Conservation (phyloP, 2,888 invertebrate genomes). For the Siphlonurus alternatus region DNA sequence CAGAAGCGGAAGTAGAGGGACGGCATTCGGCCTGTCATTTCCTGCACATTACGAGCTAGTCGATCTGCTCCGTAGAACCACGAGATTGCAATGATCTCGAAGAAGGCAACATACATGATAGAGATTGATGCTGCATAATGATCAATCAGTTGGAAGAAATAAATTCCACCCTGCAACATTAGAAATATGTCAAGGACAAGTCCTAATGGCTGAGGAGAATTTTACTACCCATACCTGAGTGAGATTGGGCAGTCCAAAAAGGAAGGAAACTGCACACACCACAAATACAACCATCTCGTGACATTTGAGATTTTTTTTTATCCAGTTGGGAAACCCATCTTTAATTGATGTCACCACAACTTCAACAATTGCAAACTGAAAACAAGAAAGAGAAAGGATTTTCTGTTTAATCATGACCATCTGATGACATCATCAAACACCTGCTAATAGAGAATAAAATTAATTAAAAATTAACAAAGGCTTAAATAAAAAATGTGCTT, state of each 20-base stretch:
- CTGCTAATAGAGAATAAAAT: too few relatives aligned
- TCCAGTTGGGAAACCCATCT: conserved; percentile 80
- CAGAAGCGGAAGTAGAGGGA: conserved; percentile 69
- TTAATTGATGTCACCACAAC: conserved; percentile 87
- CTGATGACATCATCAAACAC: too few relatives aligned
- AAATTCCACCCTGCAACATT: conserved; percentile 61
- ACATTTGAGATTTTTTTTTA: conserved; percentile 61
- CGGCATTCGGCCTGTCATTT: conserved; percentile 74
- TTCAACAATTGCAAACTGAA: conserved; percentile 85
- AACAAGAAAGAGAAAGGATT: conserved; percentile 18
- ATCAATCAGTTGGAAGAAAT: conserved; percentile 80
- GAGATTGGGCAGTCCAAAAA: conserved; percentile 75
- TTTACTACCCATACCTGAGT: conserved; percentile 42
- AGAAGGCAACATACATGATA: conserved; percentile 82
- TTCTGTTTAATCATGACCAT: background rate
- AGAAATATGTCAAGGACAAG: conserved; percentile 7
- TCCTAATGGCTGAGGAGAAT: background rate
- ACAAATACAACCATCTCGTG: conserved; percentile 73
- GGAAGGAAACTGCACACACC: conserved; percentile 65
- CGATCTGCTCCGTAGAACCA: conserved; percentile 82
- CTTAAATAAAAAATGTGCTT: too few relatives aligned
- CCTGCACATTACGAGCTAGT: conserved; percentile 65
- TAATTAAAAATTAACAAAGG: too few relatives aligned
- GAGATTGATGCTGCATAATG: conserved; percentile 87
- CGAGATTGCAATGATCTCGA: conserved; percentile 78